phyloP scores from a whole-genome alignment of 2,797 vertebrate genomes.

The Sphenopsis melanotis region DNA sequence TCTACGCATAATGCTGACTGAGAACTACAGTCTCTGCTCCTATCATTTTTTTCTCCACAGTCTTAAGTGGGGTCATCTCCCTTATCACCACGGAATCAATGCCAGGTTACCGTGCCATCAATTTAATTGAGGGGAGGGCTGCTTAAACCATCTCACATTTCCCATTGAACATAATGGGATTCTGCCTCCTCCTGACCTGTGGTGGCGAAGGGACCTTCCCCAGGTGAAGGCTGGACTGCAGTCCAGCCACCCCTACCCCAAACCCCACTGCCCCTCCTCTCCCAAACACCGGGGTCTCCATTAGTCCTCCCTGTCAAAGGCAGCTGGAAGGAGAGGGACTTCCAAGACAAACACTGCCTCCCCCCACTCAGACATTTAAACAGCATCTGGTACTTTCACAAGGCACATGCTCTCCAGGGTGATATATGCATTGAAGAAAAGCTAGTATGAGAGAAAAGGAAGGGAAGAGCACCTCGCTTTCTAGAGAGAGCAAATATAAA shows the following conservation, averaged over 20 bases:
- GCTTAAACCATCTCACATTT: constrained; percentile 30
- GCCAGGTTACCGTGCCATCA: constrained; percentile 62
- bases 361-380: not conserved
- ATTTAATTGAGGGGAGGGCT: constrained; percentile 62
- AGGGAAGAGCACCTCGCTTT: not conserved
- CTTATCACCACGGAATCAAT: constrained; percentile 61
- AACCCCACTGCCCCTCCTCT: not conserved
- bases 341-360: not conserved
- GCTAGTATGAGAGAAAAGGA: not conserved
- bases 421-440: not conserved
- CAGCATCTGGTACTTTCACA: not conserved
- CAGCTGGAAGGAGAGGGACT: not conserved
- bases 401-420: not conserved
- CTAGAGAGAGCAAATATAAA: not conserved
- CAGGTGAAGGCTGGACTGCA: constrained; percentile 18
- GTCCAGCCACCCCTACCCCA: not conserved
- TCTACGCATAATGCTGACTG: constrained; percentile 43
- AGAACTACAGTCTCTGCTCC: constrained; percentile 24
- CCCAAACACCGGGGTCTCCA: rapidly evolving
- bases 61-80: constrained; percentile 65
- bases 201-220: not conserved
- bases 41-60: constrained; percentile 42
- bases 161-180: not conserved
- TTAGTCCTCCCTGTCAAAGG: not conserved
- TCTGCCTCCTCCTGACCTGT: constrained; percentile 33